These are phyloP conservation scores for Microcebus ravelobensis DNA, from an alignment of 2,113 vertebrate genomes.

Conservation along the genomic window DNA sequence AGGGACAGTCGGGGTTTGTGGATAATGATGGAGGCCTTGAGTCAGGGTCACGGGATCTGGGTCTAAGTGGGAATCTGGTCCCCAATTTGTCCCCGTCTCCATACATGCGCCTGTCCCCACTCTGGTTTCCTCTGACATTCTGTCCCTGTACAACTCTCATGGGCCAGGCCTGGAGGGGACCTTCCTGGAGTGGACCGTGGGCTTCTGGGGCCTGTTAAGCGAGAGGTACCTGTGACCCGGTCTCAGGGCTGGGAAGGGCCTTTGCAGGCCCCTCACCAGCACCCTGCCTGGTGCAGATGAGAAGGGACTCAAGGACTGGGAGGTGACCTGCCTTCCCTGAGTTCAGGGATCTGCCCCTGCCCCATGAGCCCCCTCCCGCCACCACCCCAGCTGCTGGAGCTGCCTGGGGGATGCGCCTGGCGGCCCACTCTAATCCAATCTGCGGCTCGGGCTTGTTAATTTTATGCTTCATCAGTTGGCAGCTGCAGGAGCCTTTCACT, in stretches of 20 bases:
- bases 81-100: not conserved
- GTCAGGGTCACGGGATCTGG: not conserved
- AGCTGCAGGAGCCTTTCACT: slow-evolving; percentile 1
- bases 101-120: not conserved
- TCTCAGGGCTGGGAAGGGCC: not conserved
- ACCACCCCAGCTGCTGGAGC: not conserved
- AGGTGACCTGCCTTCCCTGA: not conserved
- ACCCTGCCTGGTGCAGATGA: not conserved
- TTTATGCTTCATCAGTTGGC: slow-evolving; percentile 66
- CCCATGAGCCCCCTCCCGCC: not conserved
- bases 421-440: slow-evolving; percentile 25
- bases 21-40: not conserved
- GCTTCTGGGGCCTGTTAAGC: not conserved
- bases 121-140: not conserved
- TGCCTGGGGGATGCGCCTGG: not conserved
- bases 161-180: not conserved
- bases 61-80: not conserved
- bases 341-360: not conserved
- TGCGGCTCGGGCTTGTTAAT: slow-evolving; percentile 63
- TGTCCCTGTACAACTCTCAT: not conserved
- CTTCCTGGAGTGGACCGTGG: too few species aligned
- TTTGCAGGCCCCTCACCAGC: not conserved
- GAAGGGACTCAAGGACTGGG: not conserved
- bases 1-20: not conserved
- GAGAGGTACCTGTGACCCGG: not conserved